Percentiles rank a stretch among this genome's conserved stretches.
Conservation (phyloP, 2,888 invertebrate genomes). For the Tachina fera region DNA sequence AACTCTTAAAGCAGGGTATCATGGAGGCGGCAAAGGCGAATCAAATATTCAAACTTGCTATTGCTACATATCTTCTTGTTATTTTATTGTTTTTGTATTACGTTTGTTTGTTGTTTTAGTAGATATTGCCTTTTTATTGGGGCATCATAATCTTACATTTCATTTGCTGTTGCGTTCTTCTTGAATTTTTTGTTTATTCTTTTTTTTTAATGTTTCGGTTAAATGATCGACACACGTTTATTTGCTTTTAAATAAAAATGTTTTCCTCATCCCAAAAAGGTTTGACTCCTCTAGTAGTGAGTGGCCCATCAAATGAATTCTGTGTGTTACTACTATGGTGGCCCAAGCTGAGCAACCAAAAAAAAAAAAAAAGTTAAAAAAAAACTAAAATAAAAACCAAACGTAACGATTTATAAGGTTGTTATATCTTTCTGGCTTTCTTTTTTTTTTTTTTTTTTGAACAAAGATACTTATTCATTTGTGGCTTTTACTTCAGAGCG, state of each 20-base stretch:
- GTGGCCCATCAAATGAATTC: constrained; percentile 50
- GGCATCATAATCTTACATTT: constrained; percentile 56
- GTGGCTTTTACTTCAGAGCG: constrained; percentile 43
- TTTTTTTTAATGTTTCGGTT: constrained; percentile 33
- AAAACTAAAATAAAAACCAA: constrained; percentile 6
- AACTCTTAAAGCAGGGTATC: background rate
- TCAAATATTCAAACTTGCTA: background rate
- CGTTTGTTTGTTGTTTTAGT: constrained; percentile 20
- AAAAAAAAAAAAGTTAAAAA: constrained; percentile 1
- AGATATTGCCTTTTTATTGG: constrained; percentile 64
- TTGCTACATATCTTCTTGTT: constrained; percentile 37
- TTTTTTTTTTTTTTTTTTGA: constrained; percentile 10
- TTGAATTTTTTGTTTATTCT: background rate
- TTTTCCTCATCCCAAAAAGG: constrained; percentile 43
- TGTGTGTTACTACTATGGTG: constrained; percentile 59
- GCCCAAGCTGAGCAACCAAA: constrained; percentile 39
- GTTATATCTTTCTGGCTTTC: constrained; percentile 17
- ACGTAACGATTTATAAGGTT: constrained; percentile 64
- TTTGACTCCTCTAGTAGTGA: constrained; percentile 48
- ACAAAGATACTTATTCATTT: constrained; percentile 37
- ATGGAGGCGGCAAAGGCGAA: background rate
- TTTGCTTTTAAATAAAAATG: constrained; percentile 10
- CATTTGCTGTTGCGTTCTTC: constrained; percentile 8
- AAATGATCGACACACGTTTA: constrained; percentile 70
- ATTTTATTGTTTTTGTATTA: constrained; percentile 18